These are phyloP conservation scores for Alentia gelatinosa DNA, from an alignment of 2,888 invertebrate genomes.

Conservation along the genomic window DNA sequence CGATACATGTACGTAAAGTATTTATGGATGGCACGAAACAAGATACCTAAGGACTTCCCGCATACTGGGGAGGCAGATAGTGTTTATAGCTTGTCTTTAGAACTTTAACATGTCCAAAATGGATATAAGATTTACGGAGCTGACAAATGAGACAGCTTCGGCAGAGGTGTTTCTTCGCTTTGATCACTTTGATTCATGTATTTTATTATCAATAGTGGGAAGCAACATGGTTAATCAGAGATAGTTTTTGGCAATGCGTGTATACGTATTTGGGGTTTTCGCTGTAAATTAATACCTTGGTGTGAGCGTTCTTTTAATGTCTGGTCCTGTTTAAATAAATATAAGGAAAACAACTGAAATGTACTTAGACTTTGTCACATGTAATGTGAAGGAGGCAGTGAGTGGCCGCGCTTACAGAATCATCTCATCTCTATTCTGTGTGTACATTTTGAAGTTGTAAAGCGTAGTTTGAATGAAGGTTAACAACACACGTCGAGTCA, in stretches of 20 bases:
- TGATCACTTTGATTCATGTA: not conserved
- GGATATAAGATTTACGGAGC: not conserved
- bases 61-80: not conserved
- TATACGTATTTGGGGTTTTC: not conserved
- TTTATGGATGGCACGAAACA: not conserved
- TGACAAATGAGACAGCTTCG: not conserved
- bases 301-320: constrained; percentile 27
- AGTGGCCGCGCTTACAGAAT: not conserved
- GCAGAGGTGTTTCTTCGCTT: not conserved
- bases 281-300: constrained; percentile 5
- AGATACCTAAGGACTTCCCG: not conserved
- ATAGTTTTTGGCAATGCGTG: not conserved
- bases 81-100: not conserved
- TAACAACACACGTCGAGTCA: not conserved
- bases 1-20: not conserved
- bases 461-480: not conserved
- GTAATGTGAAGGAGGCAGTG: not conserved
- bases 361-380: constrained; percentile 32
- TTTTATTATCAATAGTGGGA: not conserved
- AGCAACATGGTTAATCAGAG: not conserved
- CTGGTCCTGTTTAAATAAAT: not conserved
- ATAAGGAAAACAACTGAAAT: not conserved
- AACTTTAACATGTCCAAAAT: not conserved
- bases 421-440: constrained; percentile 24
- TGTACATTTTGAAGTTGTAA: not conserved